phyloP scores from a whole-genome alignment of 2,113 vertebrate genomes.

The Sclerurus mexicanus region DNA sequence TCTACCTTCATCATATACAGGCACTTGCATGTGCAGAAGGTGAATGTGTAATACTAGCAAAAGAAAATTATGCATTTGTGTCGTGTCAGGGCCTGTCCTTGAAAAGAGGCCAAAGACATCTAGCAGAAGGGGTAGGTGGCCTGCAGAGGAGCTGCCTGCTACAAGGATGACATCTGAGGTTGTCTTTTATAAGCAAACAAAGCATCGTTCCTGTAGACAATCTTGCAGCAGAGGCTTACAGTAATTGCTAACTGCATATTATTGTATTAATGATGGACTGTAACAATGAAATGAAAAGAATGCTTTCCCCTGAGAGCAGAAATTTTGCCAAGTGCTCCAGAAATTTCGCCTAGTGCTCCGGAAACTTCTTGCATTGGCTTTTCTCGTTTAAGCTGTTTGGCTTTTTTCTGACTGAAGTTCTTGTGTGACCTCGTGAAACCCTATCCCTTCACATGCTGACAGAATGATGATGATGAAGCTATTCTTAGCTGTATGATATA shows the following conservation, averaged over 20 bases:
- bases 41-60: background rate
- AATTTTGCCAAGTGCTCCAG: background rate
- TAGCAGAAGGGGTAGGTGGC: background rate
- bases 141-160: background rate
- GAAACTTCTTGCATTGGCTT: background rate
- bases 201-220: background rate
- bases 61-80: background rate
- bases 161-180: background rate
- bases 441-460: background rate
- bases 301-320: background rate
- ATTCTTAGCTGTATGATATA: background rate
- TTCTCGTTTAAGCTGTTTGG: background rate
- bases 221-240: background rate
- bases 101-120: background rate
- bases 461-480: background rate
- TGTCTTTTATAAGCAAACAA: background rate
- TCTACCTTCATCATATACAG: background rate
- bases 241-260: background rate
- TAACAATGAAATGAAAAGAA: background rate
- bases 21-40: background rate
- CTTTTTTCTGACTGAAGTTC: background rate
- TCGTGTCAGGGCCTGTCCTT: background rate
- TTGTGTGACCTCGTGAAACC: constrained; percentile 14
- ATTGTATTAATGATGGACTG: background rate
- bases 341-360: background rate